phyloP scores from a whole-genome alignment of 2,888 invertebrate genomes.

The Kryphioiulus occultus region DNA sequence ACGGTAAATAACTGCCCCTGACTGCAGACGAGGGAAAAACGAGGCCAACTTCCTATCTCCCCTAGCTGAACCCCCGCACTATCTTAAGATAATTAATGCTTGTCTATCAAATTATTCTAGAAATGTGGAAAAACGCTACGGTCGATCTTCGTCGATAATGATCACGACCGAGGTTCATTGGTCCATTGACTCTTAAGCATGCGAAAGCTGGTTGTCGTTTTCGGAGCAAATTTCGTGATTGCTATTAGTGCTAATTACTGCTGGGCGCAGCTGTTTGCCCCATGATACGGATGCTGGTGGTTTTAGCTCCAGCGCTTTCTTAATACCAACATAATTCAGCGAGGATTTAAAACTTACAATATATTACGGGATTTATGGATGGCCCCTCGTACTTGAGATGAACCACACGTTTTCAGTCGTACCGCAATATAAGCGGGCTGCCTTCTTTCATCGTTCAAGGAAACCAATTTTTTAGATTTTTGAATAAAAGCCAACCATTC shows the following conservation, averaged over 20 bases:
- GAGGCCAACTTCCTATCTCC: not conserved
- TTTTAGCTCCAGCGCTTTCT: not conserved
- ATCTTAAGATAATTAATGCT: conserved; percentile 37
- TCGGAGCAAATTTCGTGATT: not conserved
- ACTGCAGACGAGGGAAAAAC: not conserved
- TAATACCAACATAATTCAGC: not conserved
- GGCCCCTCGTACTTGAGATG: too few species aligned
- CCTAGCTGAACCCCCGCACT: not conserved
- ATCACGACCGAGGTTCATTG: conserved; percentile 34
- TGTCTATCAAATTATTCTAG: conserved; percentile 24
- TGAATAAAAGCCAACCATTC: too few species aligned
- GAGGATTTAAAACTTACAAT: not conserved
- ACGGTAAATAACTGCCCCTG: not conserved
- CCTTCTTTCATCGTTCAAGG: too few species aligned
- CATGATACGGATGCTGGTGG: not conserved
- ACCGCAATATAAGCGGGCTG: too few species aligned
- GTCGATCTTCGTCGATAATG: conserved; percentile 29
- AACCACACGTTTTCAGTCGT: too few species aligned
- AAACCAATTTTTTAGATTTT: too few species aligned
- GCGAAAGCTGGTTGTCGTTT: not conserved
- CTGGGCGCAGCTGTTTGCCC: not conserved
- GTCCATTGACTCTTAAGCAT: not conserved
- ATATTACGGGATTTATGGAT: too few species aligned
- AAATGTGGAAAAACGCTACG: conserved; percentile 25
- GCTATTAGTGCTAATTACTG: conserved; percentile 27